Conservation (phyloP, 1,140 invertebrate species). For the Tetramorium parvispinum region DNA sequence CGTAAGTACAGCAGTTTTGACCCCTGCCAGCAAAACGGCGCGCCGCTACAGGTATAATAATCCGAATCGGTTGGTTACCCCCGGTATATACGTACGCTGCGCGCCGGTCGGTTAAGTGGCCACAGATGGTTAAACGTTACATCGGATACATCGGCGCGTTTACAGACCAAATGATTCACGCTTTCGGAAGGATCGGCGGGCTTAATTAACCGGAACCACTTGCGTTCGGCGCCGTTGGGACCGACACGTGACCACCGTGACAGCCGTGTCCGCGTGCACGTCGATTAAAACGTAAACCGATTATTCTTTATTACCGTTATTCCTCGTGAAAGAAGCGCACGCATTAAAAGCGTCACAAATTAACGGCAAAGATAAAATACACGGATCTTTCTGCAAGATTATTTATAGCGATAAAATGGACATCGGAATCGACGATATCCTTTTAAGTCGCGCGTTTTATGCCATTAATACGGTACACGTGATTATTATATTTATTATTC, state of each 20-base stretch:
- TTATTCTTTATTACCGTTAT: slow-evolving; percentile 11
- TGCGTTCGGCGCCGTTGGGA: slow-evolving; percentile 43
- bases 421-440: background rate
- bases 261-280: slow-evolving; percentile 41
- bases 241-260: slow-evolving; percentile 46
- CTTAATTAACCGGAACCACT: slow-evolving; percentile 75
- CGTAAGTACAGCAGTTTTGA: slow-evolving; percentile 53
- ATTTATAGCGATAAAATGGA: background rate
- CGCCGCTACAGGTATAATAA: slow-evolving; percentile 73
- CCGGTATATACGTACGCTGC: background rate
- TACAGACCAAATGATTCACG: slow-evolving; percentile 72
- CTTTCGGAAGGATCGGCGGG: slow-evolving; percentile 57
- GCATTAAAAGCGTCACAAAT: background rate
- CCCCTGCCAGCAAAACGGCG: slow-evolving; percentile 58
- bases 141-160: slow-evolving; percentile 59
- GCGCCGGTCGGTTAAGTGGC: slow-evolving; percentile 70
- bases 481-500: slow-evolving; percentile 8
- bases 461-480: background rate
- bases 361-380: background rate
- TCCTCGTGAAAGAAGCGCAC: background rate
- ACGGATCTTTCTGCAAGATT: background rate
- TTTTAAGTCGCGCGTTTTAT: background rate
- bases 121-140: slow-evolving; percentile 73
- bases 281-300: slow-evolving; percentile 31
- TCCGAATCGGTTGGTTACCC: slow-evolving; percentile 71